These are phyloP conservation scores for Thecocarcelia acutangulata DNA, from an alignment of 2,888 invertebrate genomes.

Conservation along the genomic window DNA sequence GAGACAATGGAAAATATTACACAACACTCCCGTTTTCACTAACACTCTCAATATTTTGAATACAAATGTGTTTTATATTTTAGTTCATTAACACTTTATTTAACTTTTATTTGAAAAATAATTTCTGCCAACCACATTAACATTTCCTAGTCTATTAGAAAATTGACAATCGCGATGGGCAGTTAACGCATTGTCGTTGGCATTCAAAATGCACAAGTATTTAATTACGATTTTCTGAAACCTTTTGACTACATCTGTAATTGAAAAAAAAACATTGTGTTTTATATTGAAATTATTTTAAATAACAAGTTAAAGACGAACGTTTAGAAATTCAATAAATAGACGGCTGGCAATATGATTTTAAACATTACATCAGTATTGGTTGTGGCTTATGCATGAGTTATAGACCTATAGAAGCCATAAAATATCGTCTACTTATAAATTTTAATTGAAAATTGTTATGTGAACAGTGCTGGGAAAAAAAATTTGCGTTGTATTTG, in stretches of 20 bases:
- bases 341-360: neutral
- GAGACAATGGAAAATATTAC: too few relatives aligned
- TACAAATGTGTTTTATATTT: neutral
- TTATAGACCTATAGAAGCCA: conserved; percentile 55
- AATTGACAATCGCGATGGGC: conserved; percentile 16
- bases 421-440: conserved; percentile 57
- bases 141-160: conserved; percentile 26
- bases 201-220: conserved; percentile 15
- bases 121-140: conserved; percentile 16
- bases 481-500: neutral
- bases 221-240: conserved; percentile 40
- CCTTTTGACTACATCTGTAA: conserved; percentile 14
- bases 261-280: conserved; percentile 19
- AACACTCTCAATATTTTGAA: too few relatives aligned
- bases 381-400: conserved; percentile 19
- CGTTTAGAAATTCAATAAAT: conserved; percentile 39
- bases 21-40: too few relatives aligned
- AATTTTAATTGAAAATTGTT: conserved; percentile 49
- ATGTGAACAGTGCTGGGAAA: neutral
- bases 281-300: conserved; percentile 9
- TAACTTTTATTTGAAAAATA: neutral
- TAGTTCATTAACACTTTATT: conserved; percentile 42
- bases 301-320: conserved; percentile 22
- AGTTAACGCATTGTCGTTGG: conserved; percentile 20
- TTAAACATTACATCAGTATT: conserved; percentile 9